Percentiles rank a stretch among this genome's conserved stretches.
Conservation (phyloP, 2,113 vertebrate species). For the Alaudala cheleensis region DNA sequence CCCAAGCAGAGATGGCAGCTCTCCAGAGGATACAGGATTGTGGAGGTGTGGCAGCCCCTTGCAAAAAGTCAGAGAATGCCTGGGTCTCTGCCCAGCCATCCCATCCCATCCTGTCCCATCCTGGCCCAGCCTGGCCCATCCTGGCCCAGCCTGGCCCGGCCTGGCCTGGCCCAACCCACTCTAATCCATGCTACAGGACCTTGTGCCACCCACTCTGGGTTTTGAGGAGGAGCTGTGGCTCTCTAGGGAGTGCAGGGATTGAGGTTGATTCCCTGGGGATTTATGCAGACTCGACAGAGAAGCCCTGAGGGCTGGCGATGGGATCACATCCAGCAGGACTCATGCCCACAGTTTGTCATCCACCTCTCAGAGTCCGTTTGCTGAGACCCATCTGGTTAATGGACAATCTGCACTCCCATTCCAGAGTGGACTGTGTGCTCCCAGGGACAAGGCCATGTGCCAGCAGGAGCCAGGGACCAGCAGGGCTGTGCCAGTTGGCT, state of each 20-base stretch:
- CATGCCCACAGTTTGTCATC: neutral
- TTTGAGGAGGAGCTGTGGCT: neutral
- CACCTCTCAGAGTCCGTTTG: fast-evolving
- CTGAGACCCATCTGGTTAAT: neutral
- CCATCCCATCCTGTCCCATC: neutral
- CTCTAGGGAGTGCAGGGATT: fast-evolving
- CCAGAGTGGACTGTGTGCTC: fast-evolving
- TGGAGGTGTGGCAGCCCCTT: neutral
- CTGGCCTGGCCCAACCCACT: too few relatives aligned
- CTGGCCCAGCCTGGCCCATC: too few relatives aligned
- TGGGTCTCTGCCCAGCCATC: neutral
- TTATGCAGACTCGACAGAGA: neutral
- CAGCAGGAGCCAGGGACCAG: neutral
- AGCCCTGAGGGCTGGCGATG: neutral
- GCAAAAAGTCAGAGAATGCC: neutral
- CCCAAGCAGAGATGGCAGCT: neutral
- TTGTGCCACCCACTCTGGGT: neutral
- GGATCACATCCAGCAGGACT: neutral
- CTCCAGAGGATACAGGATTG: neutral
- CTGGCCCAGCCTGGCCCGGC: too few relatives aligned
- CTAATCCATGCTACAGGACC: neutral
- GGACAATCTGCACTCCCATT: neutral
- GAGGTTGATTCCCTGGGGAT: neutral
- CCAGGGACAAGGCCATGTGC: neutral
- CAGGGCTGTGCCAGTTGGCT: fast-evolving